Conservation (phyloP, 2,797 vertebrate species). For the Amazona finschi region DNA sequence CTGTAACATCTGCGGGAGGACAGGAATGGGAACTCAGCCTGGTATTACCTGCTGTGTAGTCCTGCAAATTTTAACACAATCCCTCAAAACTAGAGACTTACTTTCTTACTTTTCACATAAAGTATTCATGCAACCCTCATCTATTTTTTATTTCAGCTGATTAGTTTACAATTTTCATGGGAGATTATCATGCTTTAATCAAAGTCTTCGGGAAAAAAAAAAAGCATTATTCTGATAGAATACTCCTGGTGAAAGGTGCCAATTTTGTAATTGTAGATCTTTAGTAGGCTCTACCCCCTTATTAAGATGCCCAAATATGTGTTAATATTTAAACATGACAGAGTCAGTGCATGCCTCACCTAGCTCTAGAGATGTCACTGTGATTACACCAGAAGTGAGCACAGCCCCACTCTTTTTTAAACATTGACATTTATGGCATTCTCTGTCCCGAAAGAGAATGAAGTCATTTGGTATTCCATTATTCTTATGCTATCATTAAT, state of each 20-base stretch:
- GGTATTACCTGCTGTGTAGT: background rate
- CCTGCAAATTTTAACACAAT: background rate
- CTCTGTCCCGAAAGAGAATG: background rate
- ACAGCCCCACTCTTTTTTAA: background rate
- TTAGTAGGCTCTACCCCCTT: background rate
- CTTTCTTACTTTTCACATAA: background rate
- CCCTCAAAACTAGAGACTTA: background rate
- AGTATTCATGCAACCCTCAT: slow-evolving; percentile 14
- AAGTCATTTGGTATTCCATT: slow-evolving; percentile 3
- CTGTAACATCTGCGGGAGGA: background rate
- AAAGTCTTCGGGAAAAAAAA: background rate
- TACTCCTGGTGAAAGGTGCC: background rate
- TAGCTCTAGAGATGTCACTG: background rate
- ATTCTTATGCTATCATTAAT: slow-evolving; percentile 13
- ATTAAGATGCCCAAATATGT: background rate
- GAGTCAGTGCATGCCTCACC: background rate
- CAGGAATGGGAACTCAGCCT: background rate
- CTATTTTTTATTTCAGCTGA: slow-evolving; percentile 12
- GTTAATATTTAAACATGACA: background rate
- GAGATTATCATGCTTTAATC: background rate
- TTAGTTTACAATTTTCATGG: slow-evolving; percentile 6
- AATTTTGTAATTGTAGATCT: background rate
- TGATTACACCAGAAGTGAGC: background rate
- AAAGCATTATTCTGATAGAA: background rate
- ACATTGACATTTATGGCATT: background rate